phyloP scores from a whole-genome alignment of 2,888 invertebrate genomes.

The Toxonevra muliebris region DNA sequence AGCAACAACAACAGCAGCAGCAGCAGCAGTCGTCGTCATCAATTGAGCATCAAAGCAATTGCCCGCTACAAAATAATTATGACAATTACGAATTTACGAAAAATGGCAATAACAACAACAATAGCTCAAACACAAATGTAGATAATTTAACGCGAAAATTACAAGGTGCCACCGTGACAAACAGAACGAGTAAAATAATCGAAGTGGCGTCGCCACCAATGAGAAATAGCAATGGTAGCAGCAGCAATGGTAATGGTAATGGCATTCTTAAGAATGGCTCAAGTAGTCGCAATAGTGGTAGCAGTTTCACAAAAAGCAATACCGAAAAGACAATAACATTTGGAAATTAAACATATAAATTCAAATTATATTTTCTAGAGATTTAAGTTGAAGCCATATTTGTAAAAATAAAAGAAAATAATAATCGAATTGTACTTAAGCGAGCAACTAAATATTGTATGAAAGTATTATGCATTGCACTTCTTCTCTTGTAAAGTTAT shows the following conservation, averaged over 20 bases:
- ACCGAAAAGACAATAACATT: conserved; percentile 62
- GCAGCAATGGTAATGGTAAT: conserved; percentile 35
- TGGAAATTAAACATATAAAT: conserved; percentile 52
- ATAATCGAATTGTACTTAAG: too few species aligned
- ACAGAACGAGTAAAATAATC: conserved; percentile 1
- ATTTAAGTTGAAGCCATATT: too few species aligned
- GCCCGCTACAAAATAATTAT: conserved; percentile 52
- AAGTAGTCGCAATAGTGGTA: conserved; percentile 43
- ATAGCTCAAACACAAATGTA: too few species aligned
- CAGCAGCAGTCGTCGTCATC: conserved; percentile 3
- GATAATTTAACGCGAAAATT: conserved; percentile 53
- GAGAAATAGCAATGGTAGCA: conserved; percentile 19
- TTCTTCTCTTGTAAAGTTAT: too few species aligned
- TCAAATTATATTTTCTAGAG: too few species aligned
- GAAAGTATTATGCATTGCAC: too few species aligned
- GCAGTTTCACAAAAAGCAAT: conserved; percentile 44
- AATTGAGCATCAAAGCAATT: conserved; percentile 44
- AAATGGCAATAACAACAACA: too few species aligned
- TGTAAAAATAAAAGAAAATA: too few species aligned
- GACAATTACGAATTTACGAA: conserved; percentile 52
- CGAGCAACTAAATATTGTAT: too few species aligned
- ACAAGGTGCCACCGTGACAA: conserved; percentile 46
- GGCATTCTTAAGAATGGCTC: conserved; percentile 68
- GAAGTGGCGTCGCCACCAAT: conserved; percentile 4
- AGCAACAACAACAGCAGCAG: conserved; percentile 2